phyloP scores from a whole-genome alignment of 2,113 vertebrate species.

The Nycticebus coucang region DNA sequence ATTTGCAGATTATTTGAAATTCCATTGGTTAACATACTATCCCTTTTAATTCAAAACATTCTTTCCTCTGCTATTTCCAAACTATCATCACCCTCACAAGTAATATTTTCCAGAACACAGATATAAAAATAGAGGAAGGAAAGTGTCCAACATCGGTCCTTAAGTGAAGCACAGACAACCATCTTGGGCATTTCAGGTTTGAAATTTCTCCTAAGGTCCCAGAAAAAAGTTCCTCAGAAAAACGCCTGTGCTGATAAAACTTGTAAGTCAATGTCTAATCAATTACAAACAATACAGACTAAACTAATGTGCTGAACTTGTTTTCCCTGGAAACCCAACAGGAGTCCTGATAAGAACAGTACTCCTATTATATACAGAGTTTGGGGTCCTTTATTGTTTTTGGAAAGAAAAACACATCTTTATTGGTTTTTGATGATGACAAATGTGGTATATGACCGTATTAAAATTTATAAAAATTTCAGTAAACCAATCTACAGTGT shows the following conservation, averaged over 20 bases:
- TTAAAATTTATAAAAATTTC: not conserved
- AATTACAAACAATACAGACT: not conserved
- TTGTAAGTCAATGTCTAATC: too few species aligned
- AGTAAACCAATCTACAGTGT: not conserved
- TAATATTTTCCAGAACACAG: conserved; percentile 9
- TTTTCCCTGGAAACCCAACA: not conserved
- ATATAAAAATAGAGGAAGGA: not conserved
- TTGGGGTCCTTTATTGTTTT: not conserved
- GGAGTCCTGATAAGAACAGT: not conserved
- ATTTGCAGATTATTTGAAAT: not conserved
- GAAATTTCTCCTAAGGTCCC: not conserved
- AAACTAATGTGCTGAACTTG: rapidly evolving
- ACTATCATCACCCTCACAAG: not conserved
- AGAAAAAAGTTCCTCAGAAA: not conserved
- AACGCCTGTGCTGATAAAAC: not conserved
- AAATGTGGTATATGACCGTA: not conserved
- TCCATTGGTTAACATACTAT: not conserved
- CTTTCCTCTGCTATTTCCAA: not conserved
- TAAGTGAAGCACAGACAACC: not conserved
- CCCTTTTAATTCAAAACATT: not conserved
- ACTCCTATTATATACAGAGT: rapidly evolving
- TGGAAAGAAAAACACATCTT: not conserved
- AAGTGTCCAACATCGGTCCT: not conserved
- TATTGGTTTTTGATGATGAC: conserved; percentile 19
- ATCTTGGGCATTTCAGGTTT: not conserved